Conservation (phyloP, 2,888 invertebrate genomes). For the Sminthurinus aureus region DNA sequence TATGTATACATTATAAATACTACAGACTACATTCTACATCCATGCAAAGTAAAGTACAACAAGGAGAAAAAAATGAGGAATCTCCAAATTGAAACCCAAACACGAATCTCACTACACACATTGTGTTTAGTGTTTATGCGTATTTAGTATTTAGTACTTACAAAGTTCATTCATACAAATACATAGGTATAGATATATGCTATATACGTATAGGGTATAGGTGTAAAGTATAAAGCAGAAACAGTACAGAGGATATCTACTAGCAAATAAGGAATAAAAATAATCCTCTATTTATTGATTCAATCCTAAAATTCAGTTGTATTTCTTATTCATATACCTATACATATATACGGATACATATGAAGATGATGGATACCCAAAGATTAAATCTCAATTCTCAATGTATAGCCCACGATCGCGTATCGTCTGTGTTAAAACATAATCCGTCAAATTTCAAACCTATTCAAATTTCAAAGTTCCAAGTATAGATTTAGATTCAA, state of each 20-base stretch:
- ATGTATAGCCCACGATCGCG: background rate
- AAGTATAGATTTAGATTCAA: background rate
- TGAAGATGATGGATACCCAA: background rate
- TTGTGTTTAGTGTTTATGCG: background rate
- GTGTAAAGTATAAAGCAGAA: no score
- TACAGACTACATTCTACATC: no score
- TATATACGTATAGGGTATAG: no score
- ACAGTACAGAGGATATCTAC: background rate
- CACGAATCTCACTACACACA: background rate
- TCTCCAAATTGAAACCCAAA: background rate
- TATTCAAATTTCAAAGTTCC: background rate
- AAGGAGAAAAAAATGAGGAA: background rate
- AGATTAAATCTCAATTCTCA: background rate
- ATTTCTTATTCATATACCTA: background rate
- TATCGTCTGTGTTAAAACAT: background rate
- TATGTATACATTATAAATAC: no score
- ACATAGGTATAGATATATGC: no score
- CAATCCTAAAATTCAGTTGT: background rate
- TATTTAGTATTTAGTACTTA: background rate
- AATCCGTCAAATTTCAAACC: background rate
- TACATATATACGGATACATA: no score
- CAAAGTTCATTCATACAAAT: background rate
- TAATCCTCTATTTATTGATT: background rate
- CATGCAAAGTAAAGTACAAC: no score
- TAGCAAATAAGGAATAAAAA: background rate